These are phyloP conservation scores for Syngnathus floridae DNA, from an alignment of 2,113 vertebrate genomes.

Conservation along the genomic window DNA sequence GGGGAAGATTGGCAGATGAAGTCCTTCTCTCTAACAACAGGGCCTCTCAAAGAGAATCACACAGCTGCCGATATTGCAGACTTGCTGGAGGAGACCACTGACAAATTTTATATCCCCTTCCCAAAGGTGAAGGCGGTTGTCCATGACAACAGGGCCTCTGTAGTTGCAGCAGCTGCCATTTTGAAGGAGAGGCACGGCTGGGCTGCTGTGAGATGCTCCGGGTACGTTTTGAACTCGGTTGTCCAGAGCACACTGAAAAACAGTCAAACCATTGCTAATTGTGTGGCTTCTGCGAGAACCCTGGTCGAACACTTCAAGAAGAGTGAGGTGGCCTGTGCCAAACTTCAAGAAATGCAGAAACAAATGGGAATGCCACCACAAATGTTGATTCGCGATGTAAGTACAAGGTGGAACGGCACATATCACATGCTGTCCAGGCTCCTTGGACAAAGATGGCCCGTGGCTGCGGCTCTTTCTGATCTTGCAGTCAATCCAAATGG, in stretches of 20 bases:
- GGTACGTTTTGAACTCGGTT: conserved; percentile 29
- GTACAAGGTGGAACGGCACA: conserved; percentile 10
- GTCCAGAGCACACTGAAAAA: conserved; percentile 19
- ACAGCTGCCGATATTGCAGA: conserved; percentile 24
- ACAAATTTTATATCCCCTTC: conserved; percentile 26
- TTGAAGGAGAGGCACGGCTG: conserved; percentile 10
- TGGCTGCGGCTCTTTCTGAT: conserved; percentile 10
- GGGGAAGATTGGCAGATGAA: neutral
- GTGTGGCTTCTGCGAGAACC: conserved; percentile 11
- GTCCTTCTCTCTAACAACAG: neutral
- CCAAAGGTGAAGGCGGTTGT: conserved; percentile 33
- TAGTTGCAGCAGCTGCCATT: conserved; percentile 3
- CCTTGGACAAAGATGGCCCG: conserved; percentile 18
- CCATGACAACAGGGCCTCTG: conserved; percentile 30
- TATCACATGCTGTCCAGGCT: conserved; percentile 15
- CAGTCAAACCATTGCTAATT: neutral
- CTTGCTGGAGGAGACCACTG: conserved; percentile 16
- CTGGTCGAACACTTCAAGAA: conserved; percentile 38
- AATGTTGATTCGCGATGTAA: conserved; percentile 13
- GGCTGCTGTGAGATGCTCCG: conserved; percentile 19
- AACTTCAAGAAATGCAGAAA: conserved; percentile 13
- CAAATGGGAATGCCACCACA: conserved; percentile 1
- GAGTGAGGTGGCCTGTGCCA: conserved; percentile 31
- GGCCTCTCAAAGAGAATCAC: conserved; percentile 27
- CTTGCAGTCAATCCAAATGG: conserved; percentile 2